A percentile compares a stretch with the other conserved stretches of the same genome.
Conservation (phyloP, 2,113 vertebrate species). For the Triplophysa rosa region DNA sequence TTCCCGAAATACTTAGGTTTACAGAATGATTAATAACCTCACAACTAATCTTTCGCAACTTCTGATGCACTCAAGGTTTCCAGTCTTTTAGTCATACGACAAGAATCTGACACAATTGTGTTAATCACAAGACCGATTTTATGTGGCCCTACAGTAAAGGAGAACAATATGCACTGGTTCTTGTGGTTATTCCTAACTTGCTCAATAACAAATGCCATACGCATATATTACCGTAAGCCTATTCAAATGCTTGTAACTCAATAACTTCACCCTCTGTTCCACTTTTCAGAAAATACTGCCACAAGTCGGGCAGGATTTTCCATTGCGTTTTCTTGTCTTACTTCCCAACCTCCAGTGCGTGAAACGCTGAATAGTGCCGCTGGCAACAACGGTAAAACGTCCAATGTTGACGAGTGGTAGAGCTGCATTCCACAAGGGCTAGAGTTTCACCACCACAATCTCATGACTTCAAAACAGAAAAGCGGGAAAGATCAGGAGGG, state of each 20-base stretch:
- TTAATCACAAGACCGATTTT: background rate
- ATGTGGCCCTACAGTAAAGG: background rate
- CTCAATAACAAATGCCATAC: background rate
- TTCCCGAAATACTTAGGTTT: background rate
- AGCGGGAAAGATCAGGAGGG: conserved; percentile 20
- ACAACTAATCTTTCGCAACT: conserved; percentile 14
- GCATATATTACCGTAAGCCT: background rate
- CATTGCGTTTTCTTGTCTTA: background rate
- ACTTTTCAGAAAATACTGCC: conserved; percentile 6
- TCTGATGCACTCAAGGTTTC: background rate
- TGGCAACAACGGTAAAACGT: conserved; percentile 51
- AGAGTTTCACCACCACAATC: conserved; percentile 34
- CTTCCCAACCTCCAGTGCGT: conserved; percentile 9
- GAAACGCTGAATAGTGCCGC: conserved; percentile 44
- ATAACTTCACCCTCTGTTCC: conserved; percentile 24
- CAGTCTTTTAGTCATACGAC: conserved; percentile 15
- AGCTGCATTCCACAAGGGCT: conserved; percentile 48
- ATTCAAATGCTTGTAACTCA: conserved; percentile 1
- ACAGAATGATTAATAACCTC: background rate
- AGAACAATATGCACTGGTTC: background rate
- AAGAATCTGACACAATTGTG: conserved; percentile 3
- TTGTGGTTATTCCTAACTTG: background rate
- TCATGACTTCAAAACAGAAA: conserved; percentile 46
- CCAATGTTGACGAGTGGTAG: conserved; percentile 37
- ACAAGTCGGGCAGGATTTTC: conserved; percentile 16